A percentile compares a stretch with the other conserved stretches of the same genome.
Conservation (phyloP, 2,113 vertebrate species). For the Sebastes schlegelii region DNA sequence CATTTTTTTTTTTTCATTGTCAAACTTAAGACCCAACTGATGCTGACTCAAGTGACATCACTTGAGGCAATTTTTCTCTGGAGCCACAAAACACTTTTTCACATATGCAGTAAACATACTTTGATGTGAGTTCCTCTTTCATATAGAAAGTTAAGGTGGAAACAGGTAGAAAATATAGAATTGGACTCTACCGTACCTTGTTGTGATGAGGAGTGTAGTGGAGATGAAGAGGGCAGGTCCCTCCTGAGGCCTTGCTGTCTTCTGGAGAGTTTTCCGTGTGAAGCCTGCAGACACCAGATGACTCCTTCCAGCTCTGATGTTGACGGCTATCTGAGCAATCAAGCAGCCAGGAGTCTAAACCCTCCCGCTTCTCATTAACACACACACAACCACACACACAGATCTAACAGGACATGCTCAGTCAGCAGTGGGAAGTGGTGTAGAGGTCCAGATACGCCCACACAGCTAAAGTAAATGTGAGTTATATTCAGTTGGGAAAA, state of each 20-base stretch:
- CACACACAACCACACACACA: conserved; percentile 1
- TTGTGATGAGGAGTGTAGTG: neutral
- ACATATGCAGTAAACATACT: neutral
- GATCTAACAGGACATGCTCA: conserved; percentile 67
- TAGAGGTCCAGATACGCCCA: neutral
- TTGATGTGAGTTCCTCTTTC: neutral
- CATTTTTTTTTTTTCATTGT: neutral
- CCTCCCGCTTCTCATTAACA: conserved; percentile 48
- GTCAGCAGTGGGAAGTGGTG: neutral
- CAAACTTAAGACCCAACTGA: neutral
- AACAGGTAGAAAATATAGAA: neutral
- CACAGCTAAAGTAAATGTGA: neutral
- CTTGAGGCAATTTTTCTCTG: neutral
- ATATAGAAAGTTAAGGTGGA: too few species aligned
- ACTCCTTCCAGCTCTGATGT: conserved; percentile 36
- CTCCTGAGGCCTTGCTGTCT: conserved; percentile 3
- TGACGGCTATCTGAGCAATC: conserved; percentile 38
- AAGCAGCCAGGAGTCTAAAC: conserved; percentile 13
- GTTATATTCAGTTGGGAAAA: neutral
- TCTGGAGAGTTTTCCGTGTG: conserved; percentile 13
- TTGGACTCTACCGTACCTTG: conserved; percentile 26
- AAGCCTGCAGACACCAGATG: conserved; percentile 26
- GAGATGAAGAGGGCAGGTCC: conserved; percentile 38
- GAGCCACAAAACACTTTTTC: neutral
- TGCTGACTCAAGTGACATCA: neutral